These are phyloP conservation scores for Tachuris rubrigastra DNA, from an alignment of 2,113 vertebrate species.

Conservation along the genomic window DNA sequence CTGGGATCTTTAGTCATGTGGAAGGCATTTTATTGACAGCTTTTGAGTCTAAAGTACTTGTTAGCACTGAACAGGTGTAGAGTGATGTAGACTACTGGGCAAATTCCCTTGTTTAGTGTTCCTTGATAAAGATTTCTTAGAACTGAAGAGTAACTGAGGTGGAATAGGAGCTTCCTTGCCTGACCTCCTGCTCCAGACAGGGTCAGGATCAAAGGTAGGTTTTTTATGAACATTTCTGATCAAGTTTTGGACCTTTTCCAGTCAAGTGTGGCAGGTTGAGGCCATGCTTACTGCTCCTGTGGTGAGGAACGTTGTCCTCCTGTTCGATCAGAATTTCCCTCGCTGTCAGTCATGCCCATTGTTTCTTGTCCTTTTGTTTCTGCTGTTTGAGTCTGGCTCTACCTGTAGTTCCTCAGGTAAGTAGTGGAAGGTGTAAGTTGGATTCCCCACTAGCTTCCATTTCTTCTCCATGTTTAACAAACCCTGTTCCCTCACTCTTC, in stretches of 20 bases:
- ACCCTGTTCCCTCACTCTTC: fast-evolving
- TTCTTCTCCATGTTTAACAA: not conserved
- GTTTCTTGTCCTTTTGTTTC: not conserved
- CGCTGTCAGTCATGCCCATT: not conserved
- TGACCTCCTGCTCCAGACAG: not conserved
- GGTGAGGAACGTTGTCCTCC: not conserved
- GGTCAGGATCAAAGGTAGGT: not conserved
- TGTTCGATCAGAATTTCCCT: not conserved
- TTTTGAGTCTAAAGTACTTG: not conserved
- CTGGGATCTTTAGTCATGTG: not conserved
- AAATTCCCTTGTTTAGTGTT: not conserved
- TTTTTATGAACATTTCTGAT: not conserved
- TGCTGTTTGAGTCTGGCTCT: not conserved
- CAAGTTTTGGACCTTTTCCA: not conserved
- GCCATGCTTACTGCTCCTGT: not conserved
- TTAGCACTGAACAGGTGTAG: not conserved
- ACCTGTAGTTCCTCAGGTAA: not conserved
- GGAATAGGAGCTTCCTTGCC: not conserved
- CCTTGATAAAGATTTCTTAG: not conserved
- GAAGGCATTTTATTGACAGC: constrained; percentile 22
- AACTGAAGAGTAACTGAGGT: not conserved
- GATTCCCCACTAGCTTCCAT: fast-evolving
- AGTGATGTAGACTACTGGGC: not conserved
- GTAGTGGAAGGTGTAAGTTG: not conserved
- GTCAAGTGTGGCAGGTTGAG: not conserved